Conservation (phyloP, 2,797 vertebrate species). For the Meda fulgida region DNA sequence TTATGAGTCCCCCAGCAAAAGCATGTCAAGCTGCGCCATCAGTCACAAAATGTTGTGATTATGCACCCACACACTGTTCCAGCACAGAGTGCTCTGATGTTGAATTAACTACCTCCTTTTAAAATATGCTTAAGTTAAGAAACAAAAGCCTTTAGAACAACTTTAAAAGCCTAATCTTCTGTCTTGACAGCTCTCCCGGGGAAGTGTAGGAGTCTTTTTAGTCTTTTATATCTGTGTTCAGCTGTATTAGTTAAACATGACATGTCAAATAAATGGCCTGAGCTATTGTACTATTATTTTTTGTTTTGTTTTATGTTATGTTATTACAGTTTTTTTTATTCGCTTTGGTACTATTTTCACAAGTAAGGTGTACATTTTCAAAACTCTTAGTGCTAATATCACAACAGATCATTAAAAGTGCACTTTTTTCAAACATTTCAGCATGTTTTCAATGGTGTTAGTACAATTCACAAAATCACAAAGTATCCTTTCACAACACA, state of each 20-base stretch:
- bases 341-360: too few species aligned
- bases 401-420: too few species aligned
- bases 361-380: too few species aligned
- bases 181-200: slow-evolving; percentile 59
- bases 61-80: slow-evolving; percentile 38
- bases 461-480: too few species aligned
- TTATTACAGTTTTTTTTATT: too few species aligned
- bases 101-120: slow-evolving; percentile 42
- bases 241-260: slow-evolving; percentile 57
- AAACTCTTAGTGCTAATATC: too few species aligned
- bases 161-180: slow-evolving; percentile 56
- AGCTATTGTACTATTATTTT: slow-evolving; percentile 29
- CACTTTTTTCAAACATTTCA: too few species aligned
- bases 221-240: slow-evolving; percentile 45
- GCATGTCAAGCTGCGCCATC: slow-evolving; percentile 38
- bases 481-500: too few species aligned
- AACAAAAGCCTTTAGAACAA: slow-evolving; percentile 43
- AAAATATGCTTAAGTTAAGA: not conserved
- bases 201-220: slow-evolving; percentile 59
- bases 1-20: slow-evolving; percentile 52
- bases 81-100: slow-evolving; percentile 19
- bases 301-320: not conserved
- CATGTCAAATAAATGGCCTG: slow-evolving; percentile 46
- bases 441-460: too few species aligned
- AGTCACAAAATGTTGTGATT: slow-evolving; percentile 50